A percentile compares a stretch with the other conserved stretches of the same genome.
These are phyloP conservation scores for Mesoclemmys tuberculata DNA, from an alignment of 2,113 vertebrate genomes.

Conservation along the genomic window DNA sequence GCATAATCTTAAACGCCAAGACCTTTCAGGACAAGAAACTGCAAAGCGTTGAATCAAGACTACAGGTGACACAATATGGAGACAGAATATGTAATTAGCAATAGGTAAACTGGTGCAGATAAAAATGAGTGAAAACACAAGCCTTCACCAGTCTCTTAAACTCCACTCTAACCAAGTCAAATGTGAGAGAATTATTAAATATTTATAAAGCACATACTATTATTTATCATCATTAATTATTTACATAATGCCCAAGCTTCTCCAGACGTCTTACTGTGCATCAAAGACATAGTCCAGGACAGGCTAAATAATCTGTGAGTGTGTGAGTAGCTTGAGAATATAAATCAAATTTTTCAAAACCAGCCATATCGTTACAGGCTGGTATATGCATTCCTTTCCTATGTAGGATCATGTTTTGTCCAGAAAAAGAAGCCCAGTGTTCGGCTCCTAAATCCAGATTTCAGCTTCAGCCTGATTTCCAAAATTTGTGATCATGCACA, in stretches of 20 bases:
- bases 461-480: background rate
- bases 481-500: background rate
- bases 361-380: fast-evolving
- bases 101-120: background rate
- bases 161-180: background rate
- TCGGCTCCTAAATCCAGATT: background rate
- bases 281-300: background rate
- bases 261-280: background rate
- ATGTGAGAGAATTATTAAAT: background rate
- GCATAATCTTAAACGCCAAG: background rate
- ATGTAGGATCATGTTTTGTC: background rate
- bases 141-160: background rate
- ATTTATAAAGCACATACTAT: background rate
- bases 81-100: background rate
- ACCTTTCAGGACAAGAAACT: background rate
- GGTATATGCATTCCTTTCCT: background rate
- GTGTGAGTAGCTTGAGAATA: background rate
- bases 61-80: background rate
- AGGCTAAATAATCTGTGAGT: background rate
- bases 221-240: background rate
- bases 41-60: background rate
- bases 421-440: background rate
- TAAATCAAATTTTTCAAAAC: background rate
- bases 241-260: background rate
- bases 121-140: background rate